Evolutionary conservation across 2,888 invertebrate genomes (phyloP), one percentile per base, ranked within the genome.

Genomic region (Cephus pulcher): DNA sequence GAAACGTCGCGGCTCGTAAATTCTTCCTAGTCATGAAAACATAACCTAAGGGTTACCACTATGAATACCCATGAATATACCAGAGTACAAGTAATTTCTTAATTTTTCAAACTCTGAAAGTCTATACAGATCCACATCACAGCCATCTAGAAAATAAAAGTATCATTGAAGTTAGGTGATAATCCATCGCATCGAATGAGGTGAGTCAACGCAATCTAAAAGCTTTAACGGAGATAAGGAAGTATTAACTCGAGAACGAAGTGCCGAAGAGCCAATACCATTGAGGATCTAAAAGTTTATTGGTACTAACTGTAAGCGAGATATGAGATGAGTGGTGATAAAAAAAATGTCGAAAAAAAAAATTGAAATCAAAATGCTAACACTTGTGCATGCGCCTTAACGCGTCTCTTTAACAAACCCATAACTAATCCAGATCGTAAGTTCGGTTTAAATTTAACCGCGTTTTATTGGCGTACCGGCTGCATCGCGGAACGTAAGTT

Each of bases 401-500:
- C 12, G 71, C 71, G 69, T 69, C 77, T 75, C 76, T 80, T 82
- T 78, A 80, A 82, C 79, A 82, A 80, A 80, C 80, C 82, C 79
- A 82, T 78, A 82, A 82, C 81, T 78, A 78, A 81, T 78, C 75
- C 56, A 69, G 73, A 81, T 80, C 82, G 80, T 80, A 80, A 81
- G 74, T 81, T 81, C 75, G 81, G 78, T 78, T 80, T 81, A 80
- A 80, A 81, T 79, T 80, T 81, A 80, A 80, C 77, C 76, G 77
- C 75, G 75, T 69, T 71, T 71, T 71, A 71, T 30, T 34, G 56
- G 4, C 56, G 56, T 56, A 56, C 71, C 71, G 34, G 71, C 71
- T 15, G 71, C 71, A 33, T 30, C 71, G 3, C 71, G 32, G 30
- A n/a, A 15, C 32, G 30, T 34, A 34, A 34, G 71, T 11, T 71